These are phyloP conservation scores for Beaufortia kweichowensis DNA, from an alignment of 2,113 vertebrate genomes.

Conservation along the genomic window DNA sequence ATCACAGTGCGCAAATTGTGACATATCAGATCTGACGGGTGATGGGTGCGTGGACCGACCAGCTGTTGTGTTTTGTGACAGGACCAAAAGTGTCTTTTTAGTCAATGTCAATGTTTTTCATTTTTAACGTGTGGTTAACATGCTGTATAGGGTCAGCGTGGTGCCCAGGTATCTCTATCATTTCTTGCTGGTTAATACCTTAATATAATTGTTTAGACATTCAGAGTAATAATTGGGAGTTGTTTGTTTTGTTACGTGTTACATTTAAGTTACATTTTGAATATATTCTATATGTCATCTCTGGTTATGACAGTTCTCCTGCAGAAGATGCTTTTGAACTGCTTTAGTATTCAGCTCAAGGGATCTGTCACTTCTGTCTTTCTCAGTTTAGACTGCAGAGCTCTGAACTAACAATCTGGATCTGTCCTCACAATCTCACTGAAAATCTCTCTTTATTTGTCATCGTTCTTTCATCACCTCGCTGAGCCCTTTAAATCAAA, in stretches of 20 bases:
- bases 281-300: not conserved
- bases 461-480: not conserved
- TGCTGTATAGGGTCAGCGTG: not conserved
- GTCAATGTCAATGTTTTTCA: not conserved
- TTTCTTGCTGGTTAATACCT: not conserved
- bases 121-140: not conserved
- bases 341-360: not conserved
- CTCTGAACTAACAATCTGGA: slow-evolving; percentile 1
- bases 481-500: not conserved
- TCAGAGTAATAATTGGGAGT: no score
- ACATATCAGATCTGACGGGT: slow-evolving; percentile 3
- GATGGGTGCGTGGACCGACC: not conserved
- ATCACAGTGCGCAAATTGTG: slow-evolving; percentile 8
- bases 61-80: slow-evolving; percentile 22
- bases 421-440: not conserved
- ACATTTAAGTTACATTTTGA: no score
- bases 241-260: no score
- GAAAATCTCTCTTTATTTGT: no score
- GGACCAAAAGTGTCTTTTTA: not conserved
- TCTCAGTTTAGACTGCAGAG: not conserved
- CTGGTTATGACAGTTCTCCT: not conserved
- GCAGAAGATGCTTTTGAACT: not conserved
- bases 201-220: no score
- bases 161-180: not conserved
- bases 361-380: not conserved